Base-by-base conservation (phyloP, 2,797 vertebrate species). In the Danio aesculapii region DNA sequence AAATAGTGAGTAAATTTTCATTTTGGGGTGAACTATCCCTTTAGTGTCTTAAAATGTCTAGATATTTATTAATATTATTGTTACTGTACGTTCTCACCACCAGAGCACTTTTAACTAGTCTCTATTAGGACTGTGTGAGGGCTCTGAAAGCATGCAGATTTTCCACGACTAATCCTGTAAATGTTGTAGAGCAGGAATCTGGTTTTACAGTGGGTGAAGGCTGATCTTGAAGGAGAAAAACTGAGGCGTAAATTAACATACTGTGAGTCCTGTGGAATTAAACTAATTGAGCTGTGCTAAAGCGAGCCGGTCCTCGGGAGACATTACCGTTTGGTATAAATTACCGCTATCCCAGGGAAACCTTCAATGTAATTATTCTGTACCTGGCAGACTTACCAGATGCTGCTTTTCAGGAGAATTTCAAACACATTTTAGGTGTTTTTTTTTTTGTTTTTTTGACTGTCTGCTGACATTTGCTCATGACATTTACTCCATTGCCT, bases 401-500 rank as follows among this genome's bases (percentile, higher is more conserved):
- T 19, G 1, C 46, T 41, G 3, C 30, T 67, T 79, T 63, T 46
- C 3, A 19, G 64, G 14, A 21, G 30, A 70, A 21, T 62, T 61
- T 53, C 47, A 43, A n/a, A 63, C 13, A 55, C 39, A 53, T 70
- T 79, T 71, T 79, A 5, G 12, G 6, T 46, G 39, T 49, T 52
- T 70, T 71, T 16, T 6, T 47, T 44, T 21, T 30, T n/a, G 57
- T 71, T 30, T 1, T 59, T 30, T 30, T 30, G 30, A 76, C 49
- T 62, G 57, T 71, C 77, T 19, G 47, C 67, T 79, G 77, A 79
- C 77, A 79, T 79, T 79, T 79, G 39, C 4, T 62, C 67, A 44
- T 71, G 77, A 71, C 77, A 79, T 79, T 79, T 71, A 62, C 55
- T 8, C 76, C 58, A 64, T 11, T 71, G 55, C 64, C 76, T 78